Conservation (phyloP, 2,797 vertebrate species). For the Poeciliopsis gracilis region DNA sequence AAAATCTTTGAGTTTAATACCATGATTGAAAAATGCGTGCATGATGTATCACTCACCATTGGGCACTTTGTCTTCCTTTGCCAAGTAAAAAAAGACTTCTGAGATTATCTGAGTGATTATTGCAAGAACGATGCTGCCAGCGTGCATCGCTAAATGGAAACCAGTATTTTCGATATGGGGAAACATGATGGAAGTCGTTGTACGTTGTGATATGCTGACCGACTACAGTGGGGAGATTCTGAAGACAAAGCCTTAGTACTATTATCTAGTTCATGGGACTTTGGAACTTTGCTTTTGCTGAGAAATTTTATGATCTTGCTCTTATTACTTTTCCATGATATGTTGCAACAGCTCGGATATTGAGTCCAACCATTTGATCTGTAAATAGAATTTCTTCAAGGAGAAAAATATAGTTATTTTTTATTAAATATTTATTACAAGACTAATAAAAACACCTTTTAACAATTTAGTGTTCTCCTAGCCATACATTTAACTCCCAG, state of each 20-base stretch:
- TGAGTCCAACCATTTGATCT: too few relatives aligned
- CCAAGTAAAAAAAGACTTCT: slow-evolving; percentile 35
- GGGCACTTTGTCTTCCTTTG: slow-evolving; percentile 32
- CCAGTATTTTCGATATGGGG: neutral
- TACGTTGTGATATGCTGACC: neutral
- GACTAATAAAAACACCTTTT: neutral
- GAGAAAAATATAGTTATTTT: neutral
- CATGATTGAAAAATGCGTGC: neutral
- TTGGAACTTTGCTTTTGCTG: slow-evolving; percentile 34
- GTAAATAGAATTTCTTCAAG: neutral
- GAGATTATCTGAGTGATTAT: slow-evolving; percentile 41
- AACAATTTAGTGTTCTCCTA: neutral
- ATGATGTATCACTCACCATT: slow-evolving; percentile 54
- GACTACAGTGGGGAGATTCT: slow-evolving; percentile 7
- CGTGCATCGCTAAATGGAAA: slow-evolving; percentile 26
- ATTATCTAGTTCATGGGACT: slow-evolving; percentile 47
- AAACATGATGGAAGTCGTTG: slow-evolving; percentile 11
- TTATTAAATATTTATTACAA: neutral
- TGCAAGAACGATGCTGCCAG: slow-evolving; percentile 45
- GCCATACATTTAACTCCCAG: neutral
- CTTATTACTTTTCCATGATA: neutral
- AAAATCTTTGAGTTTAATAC: neutral
- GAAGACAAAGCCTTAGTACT: neutral
- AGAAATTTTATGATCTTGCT: neutral
- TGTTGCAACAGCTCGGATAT: neutral